These are phyloP conservation scores for Xanthia togata DNA, from an alignment of 2,888 invertebrate species.

Conservation along the genomic window DNA sequence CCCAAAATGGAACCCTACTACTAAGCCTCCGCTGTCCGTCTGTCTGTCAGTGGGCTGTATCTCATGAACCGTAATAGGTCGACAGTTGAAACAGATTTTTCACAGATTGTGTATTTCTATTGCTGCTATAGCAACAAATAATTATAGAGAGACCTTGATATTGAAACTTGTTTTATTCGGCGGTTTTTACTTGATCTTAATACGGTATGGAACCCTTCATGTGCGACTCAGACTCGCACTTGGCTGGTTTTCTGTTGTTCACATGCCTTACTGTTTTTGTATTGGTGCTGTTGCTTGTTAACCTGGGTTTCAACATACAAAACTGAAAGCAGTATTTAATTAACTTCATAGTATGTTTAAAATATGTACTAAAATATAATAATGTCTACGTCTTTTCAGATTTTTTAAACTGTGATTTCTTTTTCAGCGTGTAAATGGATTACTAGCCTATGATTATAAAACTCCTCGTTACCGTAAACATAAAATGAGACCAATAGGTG, in stretches of 20 bases:
- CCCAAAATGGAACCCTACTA: no score
- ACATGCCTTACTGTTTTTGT: background rate
- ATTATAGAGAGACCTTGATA: no score
- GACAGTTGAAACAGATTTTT: no score
- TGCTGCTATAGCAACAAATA: no score
- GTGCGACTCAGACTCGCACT: no score
- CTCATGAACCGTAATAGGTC: no score
- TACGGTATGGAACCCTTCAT: no score
- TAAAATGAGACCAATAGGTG: background rate
- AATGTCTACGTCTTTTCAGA: background rate
- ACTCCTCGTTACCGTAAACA: slow-evolving; percentile 12
- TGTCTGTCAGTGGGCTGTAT: no score
- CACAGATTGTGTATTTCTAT: no score
- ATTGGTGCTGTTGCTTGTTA: background rate
- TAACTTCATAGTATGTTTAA: background rate
- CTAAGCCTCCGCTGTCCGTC: no score
- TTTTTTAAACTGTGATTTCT: background rate
- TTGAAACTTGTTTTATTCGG: no score
- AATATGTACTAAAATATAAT: background rate
- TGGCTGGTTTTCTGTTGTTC: background rate
- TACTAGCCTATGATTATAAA: background rate
- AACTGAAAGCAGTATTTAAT: background rate
- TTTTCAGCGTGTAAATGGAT: slow-evolving; percentile 11
- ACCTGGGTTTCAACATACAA: background rate
- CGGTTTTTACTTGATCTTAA: no score